A percentile compares a stretch with the other conserved stretches of the same genome.
These are phyloP conservation scores for Astropecten irregularis DNA, from an alignment of 53 echinoderm and acorn worm species.

Conservation along the genomic window DNA sequence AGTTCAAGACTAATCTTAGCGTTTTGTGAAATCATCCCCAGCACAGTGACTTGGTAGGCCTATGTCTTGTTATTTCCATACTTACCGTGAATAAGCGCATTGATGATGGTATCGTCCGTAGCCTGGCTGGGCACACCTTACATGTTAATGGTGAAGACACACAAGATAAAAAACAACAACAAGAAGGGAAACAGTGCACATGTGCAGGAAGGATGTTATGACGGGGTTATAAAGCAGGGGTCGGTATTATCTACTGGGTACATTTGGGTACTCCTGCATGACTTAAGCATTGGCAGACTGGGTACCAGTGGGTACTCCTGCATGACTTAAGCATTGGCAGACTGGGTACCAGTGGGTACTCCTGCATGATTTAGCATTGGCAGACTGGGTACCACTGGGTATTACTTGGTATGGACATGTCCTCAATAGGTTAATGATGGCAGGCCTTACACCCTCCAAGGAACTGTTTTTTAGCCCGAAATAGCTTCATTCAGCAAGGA, in stretches of 20 bases:
- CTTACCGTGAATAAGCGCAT: slow-evolving; percentile 28
- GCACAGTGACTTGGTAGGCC: too few species aligned
- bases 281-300: too few species aligned
- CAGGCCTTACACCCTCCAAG: too few species aligned
- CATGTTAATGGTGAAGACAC: slow-evolving; percentile 21
- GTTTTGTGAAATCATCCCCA: too few species aligned
- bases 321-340: too few species aligned
- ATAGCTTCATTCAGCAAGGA: too few species aligned
- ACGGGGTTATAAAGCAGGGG: neutral
- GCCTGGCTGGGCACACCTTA: slow-evolving; percentile 35
- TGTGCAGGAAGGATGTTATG: neutral
- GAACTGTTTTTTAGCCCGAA: too few species aligned
- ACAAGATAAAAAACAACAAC: neutral
- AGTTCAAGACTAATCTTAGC: too few species aligned
- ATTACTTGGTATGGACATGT: neutral
- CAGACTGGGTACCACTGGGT: neutral
- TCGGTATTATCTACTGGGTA: neutral
- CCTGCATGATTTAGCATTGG: neutral
- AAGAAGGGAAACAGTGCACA: slow-evolving; percentile 21
- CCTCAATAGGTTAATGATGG: too few species aligned
- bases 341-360: neutral
- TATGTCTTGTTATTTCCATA: too few species aligned
- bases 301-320: too few species aligned
- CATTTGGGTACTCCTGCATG: neutral
- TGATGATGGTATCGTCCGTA: slow-evolving; percentile 37